phyloP scores from a whole-genome alignment of 2,113 vertebrate genomes.

The Catagonus wagneri region DNA sequence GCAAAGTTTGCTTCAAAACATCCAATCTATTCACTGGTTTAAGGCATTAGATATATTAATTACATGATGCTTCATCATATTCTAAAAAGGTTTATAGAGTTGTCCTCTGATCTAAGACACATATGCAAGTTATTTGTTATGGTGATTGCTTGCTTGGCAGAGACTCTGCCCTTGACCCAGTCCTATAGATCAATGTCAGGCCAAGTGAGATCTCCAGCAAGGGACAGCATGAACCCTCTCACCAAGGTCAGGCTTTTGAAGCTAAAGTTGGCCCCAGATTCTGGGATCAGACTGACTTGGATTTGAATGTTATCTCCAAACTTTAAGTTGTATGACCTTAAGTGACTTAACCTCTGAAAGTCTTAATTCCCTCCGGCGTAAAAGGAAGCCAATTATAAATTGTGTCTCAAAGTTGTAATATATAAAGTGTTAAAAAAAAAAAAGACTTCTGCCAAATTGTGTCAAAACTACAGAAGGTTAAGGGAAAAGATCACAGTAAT shows the following conservation, averaged over 20 bases:
- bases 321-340: constrained; percentile 50
- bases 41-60: constrained; percentile 62
- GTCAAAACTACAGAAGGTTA: background rate
- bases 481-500: background rate
- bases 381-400: constrained; percentile 65
- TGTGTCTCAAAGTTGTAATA: no score
- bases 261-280: constrained; percentile 22
- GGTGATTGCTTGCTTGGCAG: constrained; percentile 67
- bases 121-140: constrained; percentile 77
- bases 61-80: constrained; percentile 53
- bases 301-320: constrained; percentile 68
- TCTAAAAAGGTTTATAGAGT: constrained; percentile 66
- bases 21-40: constrained; percentile 35
- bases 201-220: constrained; percentile 39
- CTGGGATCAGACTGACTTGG: constrained; percentile 3
- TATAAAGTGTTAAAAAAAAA: no score
- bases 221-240: constrained; percentile 26
- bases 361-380: background rate
- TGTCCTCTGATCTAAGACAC: constrained; percentile 64
- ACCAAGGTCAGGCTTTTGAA: constrained; percentile 31
- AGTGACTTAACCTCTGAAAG: constrained; percentile 55
- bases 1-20: constrained; percentile 57
- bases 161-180: constrained; percentile 65
- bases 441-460: constrained; percentile 14
- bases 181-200: constrained; percentile 75